Base-by-base conservation (phyloP, 2,888 invertebrate genomes). In the Chalcosyrphus nemorum region DNA sequence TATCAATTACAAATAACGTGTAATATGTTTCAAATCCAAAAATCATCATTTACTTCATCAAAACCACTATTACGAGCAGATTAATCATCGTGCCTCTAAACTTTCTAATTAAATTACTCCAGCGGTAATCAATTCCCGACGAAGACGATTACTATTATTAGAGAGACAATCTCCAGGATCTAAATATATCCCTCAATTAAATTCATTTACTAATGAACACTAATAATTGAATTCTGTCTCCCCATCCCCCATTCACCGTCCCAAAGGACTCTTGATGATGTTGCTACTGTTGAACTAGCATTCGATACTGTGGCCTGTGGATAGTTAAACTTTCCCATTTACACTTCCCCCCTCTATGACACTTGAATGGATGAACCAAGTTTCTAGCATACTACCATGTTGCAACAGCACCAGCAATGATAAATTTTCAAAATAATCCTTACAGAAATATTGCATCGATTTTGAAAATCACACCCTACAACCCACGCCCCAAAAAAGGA, bases 111-210 rank as follows among this genome's bases (percentile, higher is more conserved):
- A 74, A 70, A 84, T 78, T 68, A 74, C 50, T 72, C 24, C 32
- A 59, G 45, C 45, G 56, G 43, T 78, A 74, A 78, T 74, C 61
- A 74, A 78, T 74, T 80, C 41, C 52, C 72, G 17, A 59, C 74
- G 19, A 54, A 43, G 27, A 72, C 70, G 68, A 80, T 84, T 70
- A 75, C 80, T 57, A 70, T 65, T 75, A 80, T 65, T 78, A 82
- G 59, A 82, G 59, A 66, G 47, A 77, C 61, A 72, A 78, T 74
- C 72, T 43, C 50, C 13, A 57, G 63, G 70, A 75, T 80, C 80
- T 70, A 65, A 78, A 82, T 74, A 63, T 65, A 75, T 75, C 63
- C 80, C 21, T 15, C 80, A 80, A 80, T 84, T 84, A 74, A 84
- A 80, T 80, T 80, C 71, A 63, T 59, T 74, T 78, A 43, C 78